A percentile compares a stretch with the other conserved stretches of the same genome.
Evolutionary conservation across 2,888 invertebrate genomes (phyloP).

Genomic region (Arge pagana): DNA sequence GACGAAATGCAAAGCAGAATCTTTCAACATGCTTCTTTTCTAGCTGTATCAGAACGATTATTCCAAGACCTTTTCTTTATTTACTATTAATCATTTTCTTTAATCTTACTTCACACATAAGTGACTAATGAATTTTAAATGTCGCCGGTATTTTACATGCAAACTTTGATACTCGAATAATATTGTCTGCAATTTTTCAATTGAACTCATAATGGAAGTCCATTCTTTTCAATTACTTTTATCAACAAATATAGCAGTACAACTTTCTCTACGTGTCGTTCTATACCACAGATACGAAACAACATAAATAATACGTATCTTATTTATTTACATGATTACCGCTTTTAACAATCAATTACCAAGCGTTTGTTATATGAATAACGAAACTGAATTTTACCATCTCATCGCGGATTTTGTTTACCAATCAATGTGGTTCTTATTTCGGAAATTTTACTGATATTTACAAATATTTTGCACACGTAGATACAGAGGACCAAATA

Average conservation of each 20-base stretch:
- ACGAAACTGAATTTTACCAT: too few relatives aligned
- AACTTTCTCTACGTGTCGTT: slow-evolving; percentile 15
- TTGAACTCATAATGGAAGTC: slow-evolving; percentile 1
- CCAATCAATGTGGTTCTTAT: too few relatives aligned
- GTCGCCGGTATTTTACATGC: slow-evolving; percentile 3
- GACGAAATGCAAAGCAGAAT: too few relatives aligned
- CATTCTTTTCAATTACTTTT: slow-evolving; percentile 3
- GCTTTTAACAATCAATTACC: not conserved
- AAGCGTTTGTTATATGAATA: slow-evolving; percentile 10
- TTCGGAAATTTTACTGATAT: too few relatives aligned
- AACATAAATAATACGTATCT: not conserved
- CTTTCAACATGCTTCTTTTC: too few relatives aligned
- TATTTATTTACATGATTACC: slow-evolving; percentile 1
- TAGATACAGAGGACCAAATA: too few relatives aligned
- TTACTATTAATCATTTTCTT: slow-evolving; percentile 11
- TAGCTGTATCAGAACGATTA: slow-evolving; percentile 7
- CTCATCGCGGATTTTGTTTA: too few relatives aligned
- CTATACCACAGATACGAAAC: slow-evolving; percentile 12
- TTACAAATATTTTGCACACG: too few relatives aligned
- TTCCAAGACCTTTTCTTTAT: slow-evolving; percentile 10
- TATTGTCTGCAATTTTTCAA: not conserved
- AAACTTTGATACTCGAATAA: slow-evolving; percentile 12
- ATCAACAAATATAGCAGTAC: slow-evolving; percentile 7
- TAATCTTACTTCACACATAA: slow-evolving; percentile 9
- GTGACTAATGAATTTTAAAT: not conserved